A percentile compares a stretch with the other conserved stretches of the same genome.
Evolutionary conservation across 2,113 vertebrate species (phyloP).

Genomic region (Labeo rohita): DNA sequence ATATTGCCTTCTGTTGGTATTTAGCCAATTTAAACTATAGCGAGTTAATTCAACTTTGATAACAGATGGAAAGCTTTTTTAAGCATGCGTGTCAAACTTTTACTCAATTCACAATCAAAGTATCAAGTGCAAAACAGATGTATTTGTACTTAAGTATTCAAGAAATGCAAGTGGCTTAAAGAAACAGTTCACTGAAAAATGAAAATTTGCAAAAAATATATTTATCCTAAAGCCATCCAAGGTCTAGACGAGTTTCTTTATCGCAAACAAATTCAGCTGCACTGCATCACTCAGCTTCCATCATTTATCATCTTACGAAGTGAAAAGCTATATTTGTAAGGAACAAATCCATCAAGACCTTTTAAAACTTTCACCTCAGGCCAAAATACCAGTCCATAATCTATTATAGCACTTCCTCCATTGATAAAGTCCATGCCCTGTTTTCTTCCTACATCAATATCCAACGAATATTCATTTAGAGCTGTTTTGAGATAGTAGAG

Average conservation of each 20-base stretch:
- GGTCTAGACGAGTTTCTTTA: neutral
- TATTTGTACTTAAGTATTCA: neutral
- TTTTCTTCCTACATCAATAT: neutral
- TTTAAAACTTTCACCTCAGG: neutral
- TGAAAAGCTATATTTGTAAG: neutral
- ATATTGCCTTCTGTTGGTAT: neutral
- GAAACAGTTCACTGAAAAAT: neutral
- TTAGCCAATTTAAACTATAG: neutral
- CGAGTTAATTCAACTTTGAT: slow-evolving; percentile 10
- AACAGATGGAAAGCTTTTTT: neutral
- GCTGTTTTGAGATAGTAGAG: neutral
- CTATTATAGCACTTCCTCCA: neutral
- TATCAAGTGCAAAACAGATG: neutral
- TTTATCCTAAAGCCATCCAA: neutral
- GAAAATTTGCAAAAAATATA: neutral
- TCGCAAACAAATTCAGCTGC: neutral
- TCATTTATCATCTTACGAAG: neutral
- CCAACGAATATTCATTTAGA: neutral
- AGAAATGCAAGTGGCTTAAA: neutral
- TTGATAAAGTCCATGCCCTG: neutral
- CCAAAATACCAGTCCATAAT: neutral
- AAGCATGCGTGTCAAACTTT: neutral
- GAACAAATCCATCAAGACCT: neutral
- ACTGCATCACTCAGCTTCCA: neutral
- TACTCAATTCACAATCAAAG: neutral